Evolutionary conservation across 2,797 vertebrate species (phyloP).

Genomic region (Alosa sapidissima): DNA sequence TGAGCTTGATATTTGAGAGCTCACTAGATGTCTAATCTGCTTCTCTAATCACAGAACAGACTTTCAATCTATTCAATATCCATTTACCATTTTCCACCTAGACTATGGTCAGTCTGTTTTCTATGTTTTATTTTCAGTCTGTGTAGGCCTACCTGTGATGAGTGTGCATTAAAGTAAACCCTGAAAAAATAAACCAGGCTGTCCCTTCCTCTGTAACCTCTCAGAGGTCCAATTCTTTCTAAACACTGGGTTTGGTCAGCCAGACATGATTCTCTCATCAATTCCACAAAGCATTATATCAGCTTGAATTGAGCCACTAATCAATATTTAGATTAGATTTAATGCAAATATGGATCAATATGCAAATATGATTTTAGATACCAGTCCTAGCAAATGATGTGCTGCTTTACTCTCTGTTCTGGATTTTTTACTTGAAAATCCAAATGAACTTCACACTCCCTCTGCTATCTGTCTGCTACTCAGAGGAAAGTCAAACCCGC

Average conservation of each 20-base stretch:
- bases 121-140: neutral
- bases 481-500: slow-evolving; percentile 72
- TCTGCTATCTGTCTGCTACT: slow-evolving; percentile 75
- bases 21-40: neutral
- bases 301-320: slow-evolving; percentile 86
- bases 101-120: neutral
- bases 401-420: slow-evolving; percentile 82
- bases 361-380: slow-evolving; percentile 88
- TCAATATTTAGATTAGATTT: slow-evolving; percentile 98
- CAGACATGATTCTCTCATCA: neutral
- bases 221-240: neutral
- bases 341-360: slow-evolving; percentile 84
- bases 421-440: slow-evolving; percentile 79
- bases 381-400: slow-evolving; percentile 80
- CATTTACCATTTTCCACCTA: neutral
- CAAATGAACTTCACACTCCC: slow-evolving; percentile 92
- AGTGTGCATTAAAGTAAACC: neutral
- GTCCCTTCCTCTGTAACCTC: neutral
- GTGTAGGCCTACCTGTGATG: neutral
- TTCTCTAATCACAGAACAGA: neutral
- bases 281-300: slow-evolving; percentile 80
- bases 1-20: neutral
- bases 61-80: neutral
- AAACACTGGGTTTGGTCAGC: neutral
- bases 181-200: neutral